A percentile compares a stretch with the other conserved stretches of the same genome.
Conservation (phyloP, 2,113 vertebrate species). For the Ciconia stormi region DNA sequence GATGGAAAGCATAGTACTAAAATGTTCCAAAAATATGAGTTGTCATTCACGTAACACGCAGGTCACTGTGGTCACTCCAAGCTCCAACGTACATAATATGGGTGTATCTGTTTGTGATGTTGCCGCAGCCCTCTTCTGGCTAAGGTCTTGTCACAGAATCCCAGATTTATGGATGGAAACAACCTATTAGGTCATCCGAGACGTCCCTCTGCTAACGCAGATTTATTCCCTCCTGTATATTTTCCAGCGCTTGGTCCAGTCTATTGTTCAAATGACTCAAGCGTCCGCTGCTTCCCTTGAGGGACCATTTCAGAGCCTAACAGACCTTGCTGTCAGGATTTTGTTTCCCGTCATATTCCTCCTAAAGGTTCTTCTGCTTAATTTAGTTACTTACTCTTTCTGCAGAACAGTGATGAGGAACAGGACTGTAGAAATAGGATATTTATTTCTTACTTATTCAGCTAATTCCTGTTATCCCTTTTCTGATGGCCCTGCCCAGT, state of each 20-base stretch:
- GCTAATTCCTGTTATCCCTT: not conserved
- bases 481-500: not conserved
- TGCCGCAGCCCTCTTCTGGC: not conserved
- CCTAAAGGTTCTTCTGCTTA: slow-evolving; percentile 31
- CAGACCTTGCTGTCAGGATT: slow-evolving; percentile 21
- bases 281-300: not conserved
- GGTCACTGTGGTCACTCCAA: not conserved
- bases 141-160: not conserved
- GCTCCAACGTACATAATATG: not conserved
- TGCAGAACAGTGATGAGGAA: slow-evolving; percentile 30
- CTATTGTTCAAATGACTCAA: slow-evolving; percentile 49
- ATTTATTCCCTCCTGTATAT: slow-evolving; percentile 40
- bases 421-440: not conserved
- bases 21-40: not conserved
- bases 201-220: not conserved
- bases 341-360: not conserved
- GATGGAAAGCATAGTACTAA: not conserved
- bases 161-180: slow-evolving; percentile 36
- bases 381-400: slow-evolving; percentile 32
- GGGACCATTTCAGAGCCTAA: not conserved
- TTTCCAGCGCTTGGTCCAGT: slow-evolving; percentile 32
- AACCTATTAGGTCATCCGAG: slow-evolving; percentile 4
- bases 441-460: not conserved
- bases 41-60: not conserved
- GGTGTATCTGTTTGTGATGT: not conserved